A percentile compares a stretch with the other conserved stretches of the same genome.
phyloP scores from a whole-genome alignment of 2,113 vertebrate species.

The Cercopithecus mona region DNA sequence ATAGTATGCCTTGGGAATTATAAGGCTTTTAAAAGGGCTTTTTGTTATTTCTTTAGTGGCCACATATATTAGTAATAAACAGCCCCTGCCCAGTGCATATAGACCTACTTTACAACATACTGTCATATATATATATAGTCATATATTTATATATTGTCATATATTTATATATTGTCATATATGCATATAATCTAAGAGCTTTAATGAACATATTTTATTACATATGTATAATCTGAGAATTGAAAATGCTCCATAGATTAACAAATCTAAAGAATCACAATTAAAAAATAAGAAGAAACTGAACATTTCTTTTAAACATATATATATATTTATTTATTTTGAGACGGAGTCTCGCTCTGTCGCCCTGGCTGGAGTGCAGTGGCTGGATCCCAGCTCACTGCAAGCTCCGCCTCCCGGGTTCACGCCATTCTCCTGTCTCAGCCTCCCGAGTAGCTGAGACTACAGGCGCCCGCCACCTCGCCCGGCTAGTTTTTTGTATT shows the following conservation, averaged over 20 bases:
- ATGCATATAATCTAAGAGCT: not conserved
- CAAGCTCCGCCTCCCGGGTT: no score
- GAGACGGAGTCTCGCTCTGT: no score
- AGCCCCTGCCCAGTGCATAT: not conserved
- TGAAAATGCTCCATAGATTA: not conserved
- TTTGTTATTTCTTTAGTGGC: not conserved
- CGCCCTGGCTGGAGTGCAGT: no score
- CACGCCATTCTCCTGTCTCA: no score
- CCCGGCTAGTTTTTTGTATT: no score
- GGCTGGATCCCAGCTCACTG: no score
- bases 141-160: not conserved
- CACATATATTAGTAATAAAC: not conserved
- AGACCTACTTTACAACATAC: not conserved
- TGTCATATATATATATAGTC: not conserved
- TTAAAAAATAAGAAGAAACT: not conserved
- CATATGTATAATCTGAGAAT: not conserved
- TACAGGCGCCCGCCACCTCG: accelerated
- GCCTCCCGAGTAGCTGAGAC: no score
- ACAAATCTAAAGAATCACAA: not conserved
- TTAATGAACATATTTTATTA: not conserved
- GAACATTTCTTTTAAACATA: not conserved
- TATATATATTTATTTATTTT: no score
- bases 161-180: not conserved
- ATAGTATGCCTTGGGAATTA: not conserved
- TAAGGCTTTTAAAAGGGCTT: not conserved